A percentile compares a stretch with the other conserved stretches of the same genome.
Conservation (phyloP, 2,888 invertebrate species). For the Nipponacmea schrenckii region DNA sequence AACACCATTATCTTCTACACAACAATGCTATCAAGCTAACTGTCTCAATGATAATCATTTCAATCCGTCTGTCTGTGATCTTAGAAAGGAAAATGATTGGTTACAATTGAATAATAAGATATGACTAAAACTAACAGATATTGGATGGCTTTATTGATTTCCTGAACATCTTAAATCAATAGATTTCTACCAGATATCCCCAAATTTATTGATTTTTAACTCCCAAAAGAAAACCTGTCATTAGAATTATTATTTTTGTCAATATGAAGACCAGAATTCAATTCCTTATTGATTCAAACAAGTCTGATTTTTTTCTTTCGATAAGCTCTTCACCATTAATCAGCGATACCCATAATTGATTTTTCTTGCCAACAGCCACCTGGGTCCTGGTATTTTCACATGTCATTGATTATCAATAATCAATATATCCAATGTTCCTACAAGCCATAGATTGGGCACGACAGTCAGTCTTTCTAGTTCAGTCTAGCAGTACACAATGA, state of each 20-base stretch:
- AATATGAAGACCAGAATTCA: constrained; percentile 4
- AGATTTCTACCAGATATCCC: constrained; percentile 4
- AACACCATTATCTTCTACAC: no score
- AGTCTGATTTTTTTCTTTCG: constrained; percentile 7
- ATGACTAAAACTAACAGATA: constrained; percentile 7
- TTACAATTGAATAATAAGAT: background rate
- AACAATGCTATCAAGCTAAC: no score
- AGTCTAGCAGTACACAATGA: background rate
- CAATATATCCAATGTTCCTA: background rate
- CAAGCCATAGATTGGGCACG: background rate
- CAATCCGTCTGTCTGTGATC: no score
- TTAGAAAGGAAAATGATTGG: background rate
- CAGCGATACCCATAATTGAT: constrained; percentile 6
- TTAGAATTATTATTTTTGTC: constrained; percentile 7
- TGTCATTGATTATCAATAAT: background rate
- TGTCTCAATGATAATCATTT: no score
- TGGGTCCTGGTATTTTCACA: constrained; percentile 4
- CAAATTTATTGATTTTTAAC: background rate
- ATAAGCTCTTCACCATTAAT: constrained; percentile 7
- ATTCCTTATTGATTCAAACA: constrained; percentile 3
- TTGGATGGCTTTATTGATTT: constrained; percentile 2
- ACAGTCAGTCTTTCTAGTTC: background rate
- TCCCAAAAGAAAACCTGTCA: constrained; percentile 7
- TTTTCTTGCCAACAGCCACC: background rate
- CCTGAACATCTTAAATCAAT: constrained; percentile 5